Base-by-base conservation (phyloP, 2,888 invertebrate species). In the Cistogaster globosa region DNA sequence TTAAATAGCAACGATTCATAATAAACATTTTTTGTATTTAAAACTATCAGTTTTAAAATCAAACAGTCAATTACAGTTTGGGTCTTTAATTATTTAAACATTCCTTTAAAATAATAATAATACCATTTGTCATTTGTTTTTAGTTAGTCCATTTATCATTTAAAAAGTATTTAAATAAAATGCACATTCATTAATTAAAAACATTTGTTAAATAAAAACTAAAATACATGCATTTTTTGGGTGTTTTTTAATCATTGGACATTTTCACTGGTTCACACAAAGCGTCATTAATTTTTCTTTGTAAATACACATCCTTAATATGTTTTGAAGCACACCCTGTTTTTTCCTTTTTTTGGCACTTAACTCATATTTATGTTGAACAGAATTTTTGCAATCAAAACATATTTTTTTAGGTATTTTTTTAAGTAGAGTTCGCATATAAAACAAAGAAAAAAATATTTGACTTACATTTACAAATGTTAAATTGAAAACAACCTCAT, bases 151-250 rank as follows among this genome's bases (percentile, higher is more conserved):
- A 82, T 82, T 82, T 76, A 53, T 83, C 67, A 62, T 68, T 74
- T 74, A 7, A 68, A 83, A 71, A 62, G 38, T 51, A 62, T 68
- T 45, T 53, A 69, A 26, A 26, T 26, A 26, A n/a, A 53, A 38
- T 53, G 53, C 63, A 76, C 75, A 65, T 38, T 75, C 51, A 68
- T 63, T 69, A 63, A 79, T 42, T 45, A 48, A 71, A 79, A 69
- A 55, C 51, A 9, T 81, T 63, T 82, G 76, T 83, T 76, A 71
- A 82, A 82, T 82, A 76, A 82, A 82, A 82, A 65, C 51, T 72
- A 58, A 58, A 83, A 51, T 80, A 74, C 57, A 67, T 60, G 58
- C 42, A 80, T 53, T 78, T 69, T 57, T 75, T 48, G 81, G 75
- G 69, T 51, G 57, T 82, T 72, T 78, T 81, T 77, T 71, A 60